These are phyloP conservation scores for Drosophila mettleri DNA, from an alignment of 2,888 invertebrate genomes.

Conservation along the genomic window DNA sequence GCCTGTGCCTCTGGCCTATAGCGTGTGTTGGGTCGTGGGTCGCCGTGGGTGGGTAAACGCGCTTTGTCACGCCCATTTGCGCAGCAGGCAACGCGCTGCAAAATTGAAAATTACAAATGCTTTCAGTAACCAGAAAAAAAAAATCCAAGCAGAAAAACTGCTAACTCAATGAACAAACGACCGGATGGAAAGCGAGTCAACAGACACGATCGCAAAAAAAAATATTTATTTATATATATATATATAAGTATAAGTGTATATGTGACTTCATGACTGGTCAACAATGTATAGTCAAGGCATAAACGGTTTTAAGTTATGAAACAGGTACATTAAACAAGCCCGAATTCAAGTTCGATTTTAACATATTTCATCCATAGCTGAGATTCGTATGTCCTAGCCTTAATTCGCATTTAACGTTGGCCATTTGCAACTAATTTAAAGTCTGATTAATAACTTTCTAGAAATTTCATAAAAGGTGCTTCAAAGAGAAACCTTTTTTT, in stretches of 20 bases:
- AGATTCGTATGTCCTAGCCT: no score
- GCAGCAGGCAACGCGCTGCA: conserved; percentile 46
- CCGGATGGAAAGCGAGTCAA: conserved; percentile 23
- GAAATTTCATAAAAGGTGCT: no score
- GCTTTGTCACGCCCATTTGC: conserved; percentile 51
- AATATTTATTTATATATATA: neutral
- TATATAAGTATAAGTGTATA: neutral
- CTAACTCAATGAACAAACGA: conserved; percentile 56
- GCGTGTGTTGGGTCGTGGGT: neutral
- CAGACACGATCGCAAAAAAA: conserved; percentile 3
- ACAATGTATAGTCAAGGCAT: neutral
- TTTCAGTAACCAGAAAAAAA: conserved; percentile 41
- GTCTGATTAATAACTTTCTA: no score
- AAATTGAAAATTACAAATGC: conserved; percentile 59
- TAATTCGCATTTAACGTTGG: no score
- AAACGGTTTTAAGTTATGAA: neutral
- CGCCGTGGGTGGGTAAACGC: neutral
- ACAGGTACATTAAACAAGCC: neutral
- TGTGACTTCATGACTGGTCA: neutral
- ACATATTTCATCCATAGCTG: no score
- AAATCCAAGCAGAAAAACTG: conserved; percentile 28
- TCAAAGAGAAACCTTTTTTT: no score
- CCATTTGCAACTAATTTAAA: no score
- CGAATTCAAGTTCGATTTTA: no score
- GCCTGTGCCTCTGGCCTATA: neutral